These are phyloP conservation scores for Parthenolecanium corni DNA, from an alignment of 2,888 invertebrate species.

Conservation along the genomic window DNA sequence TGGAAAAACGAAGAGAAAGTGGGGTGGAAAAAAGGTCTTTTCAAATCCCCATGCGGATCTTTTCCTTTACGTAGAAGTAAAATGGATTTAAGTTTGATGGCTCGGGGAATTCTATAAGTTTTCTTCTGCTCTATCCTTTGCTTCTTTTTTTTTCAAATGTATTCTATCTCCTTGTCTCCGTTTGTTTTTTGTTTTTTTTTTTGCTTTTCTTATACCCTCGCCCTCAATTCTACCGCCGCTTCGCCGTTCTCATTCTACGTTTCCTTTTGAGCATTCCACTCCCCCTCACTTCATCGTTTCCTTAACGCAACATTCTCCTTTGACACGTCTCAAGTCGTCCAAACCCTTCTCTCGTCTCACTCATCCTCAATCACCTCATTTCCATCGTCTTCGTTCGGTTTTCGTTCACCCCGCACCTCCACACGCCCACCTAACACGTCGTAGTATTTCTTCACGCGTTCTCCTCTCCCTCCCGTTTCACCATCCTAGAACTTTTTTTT, in stretches of 20 bases:
- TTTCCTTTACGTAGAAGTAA: constrained; percentile 26
- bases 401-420: no score
- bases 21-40: constrained; percentile 23
- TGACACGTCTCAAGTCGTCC: no score
- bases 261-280: neutral
- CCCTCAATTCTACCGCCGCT: neutral
- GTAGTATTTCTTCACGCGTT: constrained; percentile 20
- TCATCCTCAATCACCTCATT: no score
- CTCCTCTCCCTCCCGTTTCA: neutral
- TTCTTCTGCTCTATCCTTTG: constrained; percentile 28
- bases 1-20: no score
- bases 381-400: no score
- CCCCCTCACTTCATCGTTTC: neutral
- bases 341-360: no score
- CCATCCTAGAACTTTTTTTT: no score
- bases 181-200: neutral
- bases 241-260: neutral
- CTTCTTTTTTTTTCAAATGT: constrained; percentile 12
- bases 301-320: neutral
- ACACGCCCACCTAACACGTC: no score
- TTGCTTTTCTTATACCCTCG: neutral
- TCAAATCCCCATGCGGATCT: constrained; percentile 28
- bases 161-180: constrained; percentile 10
- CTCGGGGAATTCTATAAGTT: constrained; percentile 28
- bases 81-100: constrained; percentile 29